Base-by-base conservation (phyloP, 2,113 vertebrate species). In the Barnardius zonarius region DNA sequence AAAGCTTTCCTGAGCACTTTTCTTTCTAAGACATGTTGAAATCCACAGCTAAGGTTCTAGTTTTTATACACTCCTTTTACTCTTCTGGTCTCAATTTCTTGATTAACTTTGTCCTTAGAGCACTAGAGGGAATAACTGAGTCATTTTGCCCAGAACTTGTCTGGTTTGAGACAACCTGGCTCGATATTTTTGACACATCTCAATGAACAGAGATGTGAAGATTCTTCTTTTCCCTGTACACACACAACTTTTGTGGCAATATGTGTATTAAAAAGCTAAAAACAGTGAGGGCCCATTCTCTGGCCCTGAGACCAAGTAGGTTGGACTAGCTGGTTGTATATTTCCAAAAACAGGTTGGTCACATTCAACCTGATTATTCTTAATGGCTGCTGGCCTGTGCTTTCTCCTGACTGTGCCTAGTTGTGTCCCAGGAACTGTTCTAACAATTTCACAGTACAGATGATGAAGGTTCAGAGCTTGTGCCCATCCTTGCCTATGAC, bases 201-300 rank as follows among this genome's bases (percentile, higher is more conserved):
- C 81, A 12, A 61, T 49, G 8, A 46, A 54, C 43, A 55, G 41
- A 75, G 19, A 43, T 46, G 41, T 74, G n/a, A 78, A 79, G 27
- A 49, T 44, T 14, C 2, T 82, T 7, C 3, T 88, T 9, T 55
- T 83, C 16, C 39, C 12, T 51, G 17, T 44, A 64, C 27, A 66
- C 0, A 0, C 6, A 69, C 76, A 86, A 48, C 1, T 11, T 74
- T 76, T 64, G 19, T 61, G 25, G 3, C 27, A 63, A 44, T 3
- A 1, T 14, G 3, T 51, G 8, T 28, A 68, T 17, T 85, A 51
- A 82, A 75, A 72, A 59, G 9, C 17, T 52, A 13, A 37, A 69
- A 67, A 1, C 2, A 63, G 7, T 7, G n/a, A 52, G 13, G 16
- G 5, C 3, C 7, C 27, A 17, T 54, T 82, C 24, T 77, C n/a